phyloP scores from a whole-genome alignment of 2,888 invertebrate species.

The Auanema freiburgensis region DNA sequence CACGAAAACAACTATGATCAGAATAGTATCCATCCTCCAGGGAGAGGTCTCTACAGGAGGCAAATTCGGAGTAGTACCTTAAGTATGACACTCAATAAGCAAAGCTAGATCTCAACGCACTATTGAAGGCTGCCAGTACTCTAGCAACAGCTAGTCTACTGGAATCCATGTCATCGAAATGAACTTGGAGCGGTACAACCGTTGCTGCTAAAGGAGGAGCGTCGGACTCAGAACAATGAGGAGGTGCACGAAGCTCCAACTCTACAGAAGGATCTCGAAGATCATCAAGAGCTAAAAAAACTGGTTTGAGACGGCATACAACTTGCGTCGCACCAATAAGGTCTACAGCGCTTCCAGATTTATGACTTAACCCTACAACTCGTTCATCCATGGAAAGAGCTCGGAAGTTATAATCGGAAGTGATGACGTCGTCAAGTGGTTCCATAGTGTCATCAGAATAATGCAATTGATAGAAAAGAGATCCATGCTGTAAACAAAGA shows the following conservation, averaged over 20 bases:
- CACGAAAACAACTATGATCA: constrained; percentile 7
- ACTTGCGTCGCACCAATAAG: constrained; percentile 29
- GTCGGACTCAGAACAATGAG: constrained; percentile 41
- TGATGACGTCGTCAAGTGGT: constrained; percentile 36
- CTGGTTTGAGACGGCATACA: not conserved
- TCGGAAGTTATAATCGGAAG: constrained; percentile 36
- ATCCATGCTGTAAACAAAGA: constrained; percentile 36
- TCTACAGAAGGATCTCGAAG: constrained; percentile 17
- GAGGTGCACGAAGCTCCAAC: constrained; percentile 36
- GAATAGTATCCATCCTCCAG: constrained; percentile 5
- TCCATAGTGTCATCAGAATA: constrained; percentile 52
- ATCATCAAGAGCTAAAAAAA: constrained; percentile 26
- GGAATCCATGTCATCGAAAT: constrained; percentile 20
- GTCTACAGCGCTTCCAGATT: constrained; percentile 29
- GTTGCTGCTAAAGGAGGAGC: constrained; percentile 27
- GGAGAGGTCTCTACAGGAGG: not conserved
- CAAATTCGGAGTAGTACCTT: not conserved
- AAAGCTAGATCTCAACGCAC: constrained; percentile 4
- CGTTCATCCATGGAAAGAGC: constrained; percentile 44
- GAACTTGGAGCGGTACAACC: constrained; percentile 14
- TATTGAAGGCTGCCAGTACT: constrained; percentile 8
- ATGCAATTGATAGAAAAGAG: constrained; percentile 39
- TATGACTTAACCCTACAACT: constrained; percentile 43
- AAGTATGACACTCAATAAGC: not conserved
- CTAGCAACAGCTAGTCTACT: constrained; percentile 13